phyloP scores from a whole-genome alignment of 2,888 invertebrate species.

The Coenonympha arcania region DNA sequence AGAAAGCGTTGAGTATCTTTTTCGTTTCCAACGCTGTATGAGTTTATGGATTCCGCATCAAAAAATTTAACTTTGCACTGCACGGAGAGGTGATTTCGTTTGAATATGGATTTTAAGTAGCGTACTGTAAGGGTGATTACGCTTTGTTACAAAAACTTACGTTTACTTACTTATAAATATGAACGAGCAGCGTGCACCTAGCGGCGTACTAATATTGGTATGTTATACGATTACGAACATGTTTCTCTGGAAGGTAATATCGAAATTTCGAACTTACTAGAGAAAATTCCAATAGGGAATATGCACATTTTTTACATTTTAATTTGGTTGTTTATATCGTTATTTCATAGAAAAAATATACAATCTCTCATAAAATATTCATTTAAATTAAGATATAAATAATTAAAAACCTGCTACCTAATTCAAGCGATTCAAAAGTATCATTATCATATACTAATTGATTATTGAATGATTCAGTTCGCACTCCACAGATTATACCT shows the following conservation, averaged over 20 bases:
- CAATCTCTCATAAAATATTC: too few relatives aligned
- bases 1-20: constrained; percentile 39
- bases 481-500: too few relatives aligned
- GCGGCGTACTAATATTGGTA: neutral
- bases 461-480: too few relatives aligned
- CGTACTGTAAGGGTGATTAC: neutral
- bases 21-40: constrained; percentile 41
- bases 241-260: neutral
- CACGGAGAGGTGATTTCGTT: neutral
- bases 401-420: too few relatives aligned
- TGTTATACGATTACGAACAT: constrained; percentile 1
- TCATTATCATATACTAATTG: too few relatives aligned
- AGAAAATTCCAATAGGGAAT: too few relatives aligned
- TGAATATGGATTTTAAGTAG: neutral
- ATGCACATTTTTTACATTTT: too few relatives aligned
- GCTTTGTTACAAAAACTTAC: neutral
- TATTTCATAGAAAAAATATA: too few relatives aligned
- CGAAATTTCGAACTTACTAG: neutral
- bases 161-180: neutral
- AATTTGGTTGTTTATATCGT: too few relatives aligned
- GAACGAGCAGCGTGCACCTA: too few relatives aligned
- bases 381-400: too few relatives aligned
- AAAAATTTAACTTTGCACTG: neutral
- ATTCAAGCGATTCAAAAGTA: too few relatives aligned
- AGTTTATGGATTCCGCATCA: constrained; percentile 13